phyloP scores from a whole-genome alignment of 2,113 vertebrate species.

The Grammomys surdaster region DNA sequence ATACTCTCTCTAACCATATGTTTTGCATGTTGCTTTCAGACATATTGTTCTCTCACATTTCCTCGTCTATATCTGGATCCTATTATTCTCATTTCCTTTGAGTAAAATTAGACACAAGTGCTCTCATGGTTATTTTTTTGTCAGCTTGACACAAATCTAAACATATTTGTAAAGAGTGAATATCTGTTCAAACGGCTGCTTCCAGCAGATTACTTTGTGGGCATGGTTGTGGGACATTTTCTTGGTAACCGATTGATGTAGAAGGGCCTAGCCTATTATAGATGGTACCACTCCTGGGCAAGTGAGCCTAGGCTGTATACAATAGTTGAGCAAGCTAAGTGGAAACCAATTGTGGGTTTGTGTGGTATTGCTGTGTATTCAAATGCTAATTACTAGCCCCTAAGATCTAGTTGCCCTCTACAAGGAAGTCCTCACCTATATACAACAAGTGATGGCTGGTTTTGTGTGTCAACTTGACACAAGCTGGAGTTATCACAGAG shows the following conservation, averaged over 20 bases:
- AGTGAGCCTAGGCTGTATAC: no score
- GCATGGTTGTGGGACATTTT: not conserved
- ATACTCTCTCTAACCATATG: not conserved
- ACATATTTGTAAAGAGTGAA: not conserved
- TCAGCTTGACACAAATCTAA: not conserved
- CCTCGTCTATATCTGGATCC: not conserved
- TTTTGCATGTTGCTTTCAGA: not conserved
- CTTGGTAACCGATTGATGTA: not conserved
- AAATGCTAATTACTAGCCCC: no score
- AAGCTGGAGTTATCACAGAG: no score
- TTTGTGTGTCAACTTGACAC: no score
- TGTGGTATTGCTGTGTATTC: no score
- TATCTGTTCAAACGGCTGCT: not conserved
- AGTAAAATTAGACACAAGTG: not conserved
- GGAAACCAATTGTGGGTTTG: not conserved
- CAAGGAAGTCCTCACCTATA: no score
- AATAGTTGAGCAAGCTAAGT: not conserved
- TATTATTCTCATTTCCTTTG: not conserved
- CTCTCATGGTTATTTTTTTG: not conserved
- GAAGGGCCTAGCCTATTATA: not conserved
- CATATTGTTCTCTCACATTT: not conserved
- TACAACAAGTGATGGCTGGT: no score
- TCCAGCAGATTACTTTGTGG: not conserved
- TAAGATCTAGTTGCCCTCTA: no score
- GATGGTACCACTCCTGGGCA: rapidly evolving